Percentiles rank a stretch among this genome's conserved stretches.
phyloP scores from a whole-genome alignment of 2,888 invertebrate species.

The Pedicia rivosa region DNA sequence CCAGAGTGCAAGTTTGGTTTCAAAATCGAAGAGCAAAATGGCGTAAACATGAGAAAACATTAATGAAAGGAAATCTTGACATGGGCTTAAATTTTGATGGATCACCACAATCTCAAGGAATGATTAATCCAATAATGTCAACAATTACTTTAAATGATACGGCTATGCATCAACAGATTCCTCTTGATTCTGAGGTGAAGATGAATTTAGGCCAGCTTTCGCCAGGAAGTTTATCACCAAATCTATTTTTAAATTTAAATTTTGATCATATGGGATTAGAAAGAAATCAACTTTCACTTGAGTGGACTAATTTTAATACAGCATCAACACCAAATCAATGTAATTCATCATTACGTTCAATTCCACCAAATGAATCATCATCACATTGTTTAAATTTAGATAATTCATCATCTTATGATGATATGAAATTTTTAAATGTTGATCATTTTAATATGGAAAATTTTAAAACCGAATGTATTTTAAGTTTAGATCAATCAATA shows the following conservation, averaged over 20 bases:
- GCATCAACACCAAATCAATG: conserved; percentile 3
- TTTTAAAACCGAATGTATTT: conserved; percentile 30
- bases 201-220: conserved; percentile 20
- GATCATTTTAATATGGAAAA: conserved; percentile 31
- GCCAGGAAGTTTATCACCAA: conserved; percentile 28
- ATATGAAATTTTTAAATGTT: conserved; percentile 30
- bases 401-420: conserved; percentile 26
- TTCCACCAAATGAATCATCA: background rate
- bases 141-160: conserved; percentile 3
- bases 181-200: conserved; percentile 26
- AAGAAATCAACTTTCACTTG: conserved; percentile 26
- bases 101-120: background rate
- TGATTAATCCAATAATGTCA: background rate
- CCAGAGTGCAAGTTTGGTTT: conserved; percentile 67
- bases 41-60: conserved; percentile 36
- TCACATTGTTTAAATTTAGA: conserved; percentile 20
- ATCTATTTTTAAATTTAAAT: conserved; percentile 30
- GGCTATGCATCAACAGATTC: conserved; percentile 5
- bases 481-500: conserved; percentile 28
- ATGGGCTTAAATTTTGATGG: conserved; percentile 2
- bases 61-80: conserved; percentile 12
- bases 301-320: conserved; percentile 18
- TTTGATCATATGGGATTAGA: conserved; percentile 29
- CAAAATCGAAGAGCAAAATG: conserved; percentile 40
- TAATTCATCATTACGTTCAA: conserved; percentile 7